phyloP scores from a whole-genome alignment of 2,797 vertebrate genomes.

The Poecilia wingei region DNA sequence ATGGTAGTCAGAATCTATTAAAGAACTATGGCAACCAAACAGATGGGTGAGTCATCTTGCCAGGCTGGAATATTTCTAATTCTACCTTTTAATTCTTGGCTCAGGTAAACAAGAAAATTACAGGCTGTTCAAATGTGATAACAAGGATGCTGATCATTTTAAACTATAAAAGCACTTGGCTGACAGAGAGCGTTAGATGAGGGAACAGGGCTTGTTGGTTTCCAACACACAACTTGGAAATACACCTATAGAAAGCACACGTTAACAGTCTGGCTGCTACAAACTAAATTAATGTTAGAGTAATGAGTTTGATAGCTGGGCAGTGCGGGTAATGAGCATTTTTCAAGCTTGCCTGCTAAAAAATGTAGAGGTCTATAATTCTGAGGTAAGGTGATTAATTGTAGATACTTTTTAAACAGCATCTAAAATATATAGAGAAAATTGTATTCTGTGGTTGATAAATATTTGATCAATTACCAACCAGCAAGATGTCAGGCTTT shows the following conservation, averaged over 20 bases:
- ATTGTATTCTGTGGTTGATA: neutral
- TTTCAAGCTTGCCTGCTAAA: neutral
- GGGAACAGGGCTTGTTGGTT: conserved; percentile 3
- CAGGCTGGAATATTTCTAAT: conserved; percentile 10
- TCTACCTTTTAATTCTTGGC: neutral
- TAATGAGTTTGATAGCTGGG: neutral
- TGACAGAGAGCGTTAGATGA: neutral
- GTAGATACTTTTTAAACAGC: neutral
- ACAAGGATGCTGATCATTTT: conserved; percentile 18
- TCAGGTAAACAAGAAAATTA: conserved; percentile 23
- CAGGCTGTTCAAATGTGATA: conserved; percentile 16
- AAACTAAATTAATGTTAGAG: neutral
- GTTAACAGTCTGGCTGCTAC: neutral
- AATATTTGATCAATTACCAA: neutral
- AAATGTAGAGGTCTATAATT: neutral
- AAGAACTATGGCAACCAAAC: neutral
- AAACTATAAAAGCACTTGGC: conserved; percentile 6
- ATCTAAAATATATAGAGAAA: neutral
- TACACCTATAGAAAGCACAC: neutral
- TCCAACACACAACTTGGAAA: neutral
- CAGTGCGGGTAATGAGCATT: neutral
- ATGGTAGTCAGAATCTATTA: conserved; percentile 30
- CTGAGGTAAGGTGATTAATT: neutral
- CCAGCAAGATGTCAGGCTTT: neutral
- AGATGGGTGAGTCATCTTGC: conserved; percentile 11